Evolutionary conservation across 2,113 vertebrate genomes (phyloP).

Genomic region (Eidolon helvum): DNA sequence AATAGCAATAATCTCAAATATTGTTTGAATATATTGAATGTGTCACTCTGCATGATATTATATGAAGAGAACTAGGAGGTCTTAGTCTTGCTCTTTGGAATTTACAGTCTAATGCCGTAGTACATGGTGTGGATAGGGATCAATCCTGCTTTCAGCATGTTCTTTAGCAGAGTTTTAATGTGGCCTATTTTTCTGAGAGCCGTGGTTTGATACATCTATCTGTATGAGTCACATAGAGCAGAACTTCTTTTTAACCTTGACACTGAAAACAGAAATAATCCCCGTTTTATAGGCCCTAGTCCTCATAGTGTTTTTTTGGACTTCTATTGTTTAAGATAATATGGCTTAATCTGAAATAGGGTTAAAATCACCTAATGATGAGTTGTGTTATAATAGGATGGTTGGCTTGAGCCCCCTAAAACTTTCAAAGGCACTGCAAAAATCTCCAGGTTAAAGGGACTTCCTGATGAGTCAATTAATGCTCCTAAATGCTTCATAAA

Average conservation of each 20-base stretch:
- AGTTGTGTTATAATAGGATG: conserved; percentile 7
- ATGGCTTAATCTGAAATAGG: background rate
- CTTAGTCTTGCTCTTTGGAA: background rate
- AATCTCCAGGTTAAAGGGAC: background rate
- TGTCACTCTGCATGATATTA: background rate
- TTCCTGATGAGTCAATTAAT: background rate
- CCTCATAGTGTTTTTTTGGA: background rate
- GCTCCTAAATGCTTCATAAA: background rate
- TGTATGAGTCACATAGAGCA: background rate
- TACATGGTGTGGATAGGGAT: background rate
- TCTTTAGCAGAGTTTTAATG: conserved; percentile 31
- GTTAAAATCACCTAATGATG: background rate
- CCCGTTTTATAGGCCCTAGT: background rate
- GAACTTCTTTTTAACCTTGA: conserved; percentile 39
- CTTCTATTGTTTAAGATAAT: background rate
- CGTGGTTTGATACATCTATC: conserved; percentile 24
- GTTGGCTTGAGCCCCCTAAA: background rate
- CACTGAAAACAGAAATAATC: conserved; percentile 7
- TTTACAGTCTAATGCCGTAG: background rate
- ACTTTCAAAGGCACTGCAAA: background rate
- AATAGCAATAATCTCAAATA: background rate
- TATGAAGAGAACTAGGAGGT: background rate
- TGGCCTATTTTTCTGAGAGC: background rate
- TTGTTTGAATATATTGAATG: background rate
- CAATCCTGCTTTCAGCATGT: background rate